Evolutionary conservation across 2,797 vertebrate genomes (phyloP), one percentile per base, ranked within the genome.

Genomic region (Myripristis jacobus): DNA sequence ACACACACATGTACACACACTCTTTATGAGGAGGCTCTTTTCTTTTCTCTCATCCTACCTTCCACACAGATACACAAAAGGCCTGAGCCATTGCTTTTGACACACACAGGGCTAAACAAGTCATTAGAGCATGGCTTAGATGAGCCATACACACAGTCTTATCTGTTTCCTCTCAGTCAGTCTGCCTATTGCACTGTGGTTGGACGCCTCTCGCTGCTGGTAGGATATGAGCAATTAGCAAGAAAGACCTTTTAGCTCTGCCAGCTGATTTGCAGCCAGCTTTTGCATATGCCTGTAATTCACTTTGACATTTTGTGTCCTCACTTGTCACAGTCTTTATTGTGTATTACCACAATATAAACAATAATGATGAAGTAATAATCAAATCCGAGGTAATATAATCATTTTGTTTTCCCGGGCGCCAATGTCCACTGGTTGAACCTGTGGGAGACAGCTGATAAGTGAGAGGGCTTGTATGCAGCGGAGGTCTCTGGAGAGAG

Each of bases 201-300:
- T 84, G 86, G 83, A 85, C 70, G 75, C 82, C 85, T 81, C 83
- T 86, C 82, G 29, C 77, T 81, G 83, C 84, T 81, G 85, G 77
- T 91, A 79, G 88, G 90, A 91, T 89, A 88, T 86, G 89, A 92
- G 89, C 89, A 92, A 93, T 93, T 93, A 92, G 90, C 88, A 83
- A 87, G 79, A 87, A 80, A 87, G 89, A 90, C 88, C 91, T 91
- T 91, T 92, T 81, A 81, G 86, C 86, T 74, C 80, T 89, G 90
- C 89, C 89, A 91, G 84, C 83, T 92, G 91, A 93, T 90, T 89
- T 87, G 87, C 52, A 46, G 88, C 91, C 91, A 91, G 86, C 65
- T 81, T 70, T 82, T 89, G 91, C 92, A 91, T 90, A 88, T 90
- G 91, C 88, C 92, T 92, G 90, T 94, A 91, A 94, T 94, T 92